Conservation (phyloP, 1,140 invertebrate genomes). For the Nephotettix cincticeps region DNA sequence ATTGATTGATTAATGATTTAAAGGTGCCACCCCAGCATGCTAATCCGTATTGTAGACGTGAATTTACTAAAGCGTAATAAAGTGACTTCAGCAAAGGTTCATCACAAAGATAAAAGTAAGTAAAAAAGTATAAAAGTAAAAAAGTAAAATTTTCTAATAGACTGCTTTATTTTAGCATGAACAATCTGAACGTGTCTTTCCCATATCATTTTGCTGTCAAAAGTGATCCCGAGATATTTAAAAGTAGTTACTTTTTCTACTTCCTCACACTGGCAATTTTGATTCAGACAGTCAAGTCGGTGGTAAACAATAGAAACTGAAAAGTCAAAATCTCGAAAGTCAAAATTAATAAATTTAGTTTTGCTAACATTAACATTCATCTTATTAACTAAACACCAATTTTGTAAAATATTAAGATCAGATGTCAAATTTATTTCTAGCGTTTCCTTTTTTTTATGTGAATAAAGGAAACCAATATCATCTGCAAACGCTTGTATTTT, state of each 20-base stretch:
- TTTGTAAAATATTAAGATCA: background rate
- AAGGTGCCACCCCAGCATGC: background rate
- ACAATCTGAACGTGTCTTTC: background rate
- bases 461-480: slow-evolving; percentile 19
- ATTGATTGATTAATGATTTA: background rate
- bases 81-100: background rate
- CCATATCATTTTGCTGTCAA: background rate
- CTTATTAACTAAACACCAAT: slow-evolving; percentile 5
- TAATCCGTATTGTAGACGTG: background rate
- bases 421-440: background rate
- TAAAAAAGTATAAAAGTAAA: background rate
- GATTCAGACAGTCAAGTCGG: no score
- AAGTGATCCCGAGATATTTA: background rate
- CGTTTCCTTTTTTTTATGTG: background rate
- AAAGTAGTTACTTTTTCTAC: background rate
- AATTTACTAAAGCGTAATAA: background rate
- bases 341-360: slow-evolving; percentile 18
- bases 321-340: background rate
- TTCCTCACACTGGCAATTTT: background rate
- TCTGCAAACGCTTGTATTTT: slow-evolving; percentile 18
- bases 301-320: background rate
- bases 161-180: background rate
- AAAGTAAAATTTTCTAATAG: background rate
- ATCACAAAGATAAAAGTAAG: no score
- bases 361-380: slow-evolving; percentile 13